These are phyloP conservation scores for Dreissena rostriformis DNA, from an alignment of 1,140 invertebrate genomes.

Conservation along the genomic window DNA sequence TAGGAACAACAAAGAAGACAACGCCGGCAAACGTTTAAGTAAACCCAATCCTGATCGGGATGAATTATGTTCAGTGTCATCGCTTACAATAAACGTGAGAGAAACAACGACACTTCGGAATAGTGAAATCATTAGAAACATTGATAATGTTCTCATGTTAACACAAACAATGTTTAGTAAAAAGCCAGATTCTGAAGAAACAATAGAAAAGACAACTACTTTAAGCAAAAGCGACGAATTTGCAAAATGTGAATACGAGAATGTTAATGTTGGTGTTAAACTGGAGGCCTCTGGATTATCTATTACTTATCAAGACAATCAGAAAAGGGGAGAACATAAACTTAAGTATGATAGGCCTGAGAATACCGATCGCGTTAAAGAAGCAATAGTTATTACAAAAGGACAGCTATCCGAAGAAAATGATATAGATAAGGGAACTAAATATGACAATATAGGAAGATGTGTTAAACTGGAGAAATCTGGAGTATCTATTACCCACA, in stretches of 20 bases:
- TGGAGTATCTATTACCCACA: background rate
- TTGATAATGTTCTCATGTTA: constrained; percentile 46
- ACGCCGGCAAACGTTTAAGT: too few species aligned
- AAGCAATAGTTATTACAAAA: background rate
- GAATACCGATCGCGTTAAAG: background rate
- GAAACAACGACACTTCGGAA: constrained; percentile 11
- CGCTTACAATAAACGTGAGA: background rate
- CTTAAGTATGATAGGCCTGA: background rate
- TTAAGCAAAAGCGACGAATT: background rate
- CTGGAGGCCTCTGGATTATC: constrained; percentile 27
- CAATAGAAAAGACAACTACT: background rate
- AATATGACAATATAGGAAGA: background rate
- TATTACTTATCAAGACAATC: constrained; percentile 16
- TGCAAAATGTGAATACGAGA: constrained; percentile 32
- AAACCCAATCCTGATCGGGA: too few species aligned
- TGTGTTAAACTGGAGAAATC: background rate
- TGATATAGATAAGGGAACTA: background rate
- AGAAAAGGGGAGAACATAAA: background rate
- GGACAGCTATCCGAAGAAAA: background rate
- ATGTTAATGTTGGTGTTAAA: constrained; percentile 47
- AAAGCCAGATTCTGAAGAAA: background rate
- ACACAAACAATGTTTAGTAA: constrained; percentile 51
- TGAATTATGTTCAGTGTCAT: background rate
- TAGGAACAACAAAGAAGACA: constrained; percentile 16
- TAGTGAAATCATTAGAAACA: constrained; percentile 44